These are phyloP conservation scores for Cyprinella venusta DNA, from an alignment of 2,797 vertebrate genomes.

Conservation along the genomic window DNA sequence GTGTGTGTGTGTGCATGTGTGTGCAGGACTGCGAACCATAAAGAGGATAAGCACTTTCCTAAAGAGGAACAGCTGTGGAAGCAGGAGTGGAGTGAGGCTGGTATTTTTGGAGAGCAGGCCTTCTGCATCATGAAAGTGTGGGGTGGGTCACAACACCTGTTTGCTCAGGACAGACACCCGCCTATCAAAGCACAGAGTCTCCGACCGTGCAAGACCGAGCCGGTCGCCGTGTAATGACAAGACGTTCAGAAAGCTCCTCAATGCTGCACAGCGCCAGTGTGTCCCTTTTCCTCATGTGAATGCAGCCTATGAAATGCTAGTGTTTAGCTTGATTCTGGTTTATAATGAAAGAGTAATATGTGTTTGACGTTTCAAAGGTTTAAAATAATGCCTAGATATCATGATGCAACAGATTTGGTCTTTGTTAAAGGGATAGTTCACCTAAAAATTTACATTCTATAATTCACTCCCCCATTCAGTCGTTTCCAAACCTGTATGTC, in stretches of 20 bases:
- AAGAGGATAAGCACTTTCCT: conserved; percentile 54
- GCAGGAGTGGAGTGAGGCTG: conserved; percentile 40
- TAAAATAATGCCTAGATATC: neutral
- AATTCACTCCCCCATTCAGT: neutral
- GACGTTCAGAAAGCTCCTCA: conserved; percentile 22
- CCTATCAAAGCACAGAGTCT: conserved; percentile 51
- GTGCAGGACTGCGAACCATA: conserved; percentile 38
- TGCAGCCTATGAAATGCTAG: neutral
- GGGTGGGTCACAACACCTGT: conserved; percentile 64
- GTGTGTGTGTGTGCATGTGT: conserved; percentile 23
- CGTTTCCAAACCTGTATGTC: neutral
- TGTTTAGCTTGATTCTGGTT: conserved; percentile 14
- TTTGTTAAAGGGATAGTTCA: neutral
- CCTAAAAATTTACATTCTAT: neutral
- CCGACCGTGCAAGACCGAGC: conserved; percentile 36
- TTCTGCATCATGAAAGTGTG: conserved; percentile 54
- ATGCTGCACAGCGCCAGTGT: conserved; percentile 8
- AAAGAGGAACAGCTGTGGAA: conserved; percentile 61
- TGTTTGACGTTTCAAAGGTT: neutral
- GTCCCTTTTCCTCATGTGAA: neutral
- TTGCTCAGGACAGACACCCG: conserved; percentile 57
- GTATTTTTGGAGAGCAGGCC: conserved; percentile 60
- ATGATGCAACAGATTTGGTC: neutral
- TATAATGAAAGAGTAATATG: conserved; percentile 13
- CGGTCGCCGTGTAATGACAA: conserved; percentile 41